Evolutionary conservation across 2,113 vertebrate genomes (phyloP), one percentile per base, ranked within the genome.

Genomic region (Sakesphorus luctuosus): DNA sequence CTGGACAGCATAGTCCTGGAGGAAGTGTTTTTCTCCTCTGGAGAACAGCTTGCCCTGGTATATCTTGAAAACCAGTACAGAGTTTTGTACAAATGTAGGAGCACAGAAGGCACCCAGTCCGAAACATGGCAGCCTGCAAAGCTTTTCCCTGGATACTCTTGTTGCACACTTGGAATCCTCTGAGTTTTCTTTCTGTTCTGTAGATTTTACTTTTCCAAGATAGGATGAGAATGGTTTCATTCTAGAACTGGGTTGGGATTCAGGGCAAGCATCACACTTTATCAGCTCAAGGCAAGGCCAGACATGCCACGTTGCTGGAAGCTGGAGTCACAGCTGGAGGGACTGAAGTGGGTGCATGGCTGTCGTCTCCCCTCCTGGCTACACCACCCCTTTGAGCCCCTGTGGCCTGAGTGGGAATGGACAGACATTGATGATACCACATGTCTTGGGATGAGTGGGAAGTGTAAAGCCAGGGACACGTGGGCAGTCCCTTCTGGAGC

Each of bases 301-400:
- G 67, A 63, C 46, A n/a, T 2, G 2, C 28, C 1, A 2, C 0
- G 0, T 47, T 83, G 69, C 65, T 68, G 67, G 58, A 87, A 87
- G 35, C n/a, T 3, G 0, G 24, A 65, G 10, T 75, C 36, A 28
- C 58, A 58, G 26, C 49, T 4, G 3, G 28, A 61, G 35, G 53
- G 43, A 40, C 11, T 10, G 4, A 72, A 66, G 31, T 0, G 0
- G 33, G 29, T 87, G 55, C 17, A 4, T 47, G 56, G 9, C 43
- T 80, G n/a, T 18, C 16, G 29, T 35, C 50, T 85, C 69, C 25
- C 12, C 19, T 68, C 19, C n/a, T 35, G 3, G 25, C 7, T 18
- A 21, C 1, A 4, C 6, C 17, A 56, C 2, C 1, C 13, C 31
- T 66, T 53, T 4, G 1, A 47, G 13, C n/a, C 26, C 61, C 50